Evolutionary conservation across 2,888 invertebrate genomes (phyloP), one percentile per base, ranked within the genome.

Genomic region (Hanleya hanleyi): DNA sequence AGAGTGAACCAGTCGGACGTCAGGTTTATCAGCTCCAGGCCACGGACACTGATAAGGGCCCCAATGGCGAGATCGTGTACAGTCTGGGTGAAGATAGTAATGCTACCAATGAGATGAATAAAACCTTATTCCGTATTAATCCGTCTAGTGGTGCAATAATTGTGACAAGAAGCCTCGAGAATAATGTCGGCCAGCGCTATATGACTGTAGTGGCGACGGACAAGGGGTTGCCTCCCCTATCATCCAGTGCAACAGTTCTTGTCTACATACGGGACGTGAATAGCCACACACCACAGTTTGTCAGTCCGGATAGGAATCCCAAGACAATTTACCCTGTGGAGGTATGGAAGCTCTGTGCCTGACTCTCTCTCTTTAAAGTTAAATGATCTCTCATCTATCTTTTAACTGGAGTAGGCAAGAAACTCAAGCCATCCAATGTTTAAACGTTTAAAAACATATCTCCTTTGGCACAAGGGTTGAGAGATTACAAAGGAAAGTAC

Each of bases 71-170:
- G 47, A 74, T 87, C 7, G 72, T 76, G 1, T 87, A 82, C 71
- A 75, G 73, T 7, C 75, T 87, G 9, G 70, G 74, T 6, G 76
- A 80, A 29, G 67, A 67, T 1, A 51, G n/a, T 12, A 51, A 51
- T 57, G 57, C 5, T 26, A 57, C 7, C 15, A 57, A 57, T 22
- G 32, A 18, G 4, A 57, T 26, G 22, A 26, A 29, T 57, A 94
- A 94, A 69, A 97, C 97, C 88, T 97, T 98, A 91, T 98, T 98
- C 89, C 94, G 96, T 0, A 96, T 98, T 50, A 95, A 95, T 81
- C 93, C 97, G 0, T 94, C 95, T 79, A 93, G 93, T 0, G 98
- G 98, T 0, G 92, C 94, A 0, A 94, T 98, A 62, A 93, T 94
- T 6, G 95, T 97, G 1, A 96, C 97, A 0, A 93, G 93, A 57